Conservation (phyloP, 2,888 invertebrate species). For the Xanthia icteritia region DNA sequence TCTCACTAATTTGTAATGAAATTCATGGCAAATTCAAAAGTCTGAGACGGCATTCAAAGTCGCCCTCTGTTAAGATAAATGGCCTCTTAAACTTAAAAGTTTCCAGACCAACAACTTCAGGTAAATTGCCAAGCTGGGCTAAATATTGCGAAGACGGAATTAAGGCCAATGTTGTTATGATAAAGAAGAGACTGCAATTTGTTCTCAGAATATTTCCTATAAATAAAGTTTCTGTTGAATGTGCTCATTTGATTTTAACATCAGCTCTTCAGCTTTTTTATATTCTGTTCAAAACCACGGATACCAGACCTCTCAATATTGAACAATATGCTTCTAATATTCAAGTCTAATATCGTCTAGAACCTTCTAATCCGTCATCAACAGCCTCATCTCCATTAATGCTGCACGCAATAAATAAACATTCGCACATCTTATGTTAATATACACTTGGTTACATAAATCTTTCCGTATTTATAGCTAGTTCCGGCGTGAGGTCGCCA, state of each 20-base stretch:
- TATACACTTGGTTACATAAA: conserved; percentile 49
- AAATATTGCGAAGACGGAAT: conserved; percentile 10
- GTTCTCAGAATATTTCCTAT: neutral
- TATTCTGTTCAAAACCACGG: neutral
- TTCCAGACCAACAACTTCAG: conserved; percentile 32
- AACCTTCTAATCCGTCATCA: neutral
- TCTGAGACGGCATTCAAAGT: conserved; percentile 25
- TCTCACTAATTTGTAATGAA: conserved; percentile 27
- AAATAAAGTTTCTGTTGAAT: neutral
- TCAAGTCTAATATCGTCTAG: neutral
- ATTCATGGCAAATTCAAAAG: conserved; percentile 11
- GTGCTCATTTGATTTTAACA: neutral
- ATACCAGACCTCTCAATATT: neutral
- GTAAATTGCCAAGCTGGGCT: conserved; percentile 15
- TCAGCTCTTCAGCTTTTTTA: neutral
- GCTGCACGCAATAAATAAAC: conserved; percentile 30
- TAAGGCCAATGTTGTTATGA: conserved; percentile 2
- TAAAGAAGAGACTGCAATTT: conserved; percentile 4
- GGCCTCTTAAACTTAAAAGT: neutral
- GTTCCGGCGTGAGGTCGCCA: conserved; percentile 47
- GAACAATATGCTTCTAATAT: neutral
- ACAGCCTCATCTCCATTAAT: neutral
- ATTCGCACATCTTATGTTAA: conserved; percentile 40
- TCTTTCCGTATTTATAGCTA: conserved; percentile 43
- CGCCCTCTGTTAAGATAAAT: neutral